Evolutionary conservation across 2,888 invertebrate species (phyloP).

Genomic region (Anoplius nigerrimus): DNA sequence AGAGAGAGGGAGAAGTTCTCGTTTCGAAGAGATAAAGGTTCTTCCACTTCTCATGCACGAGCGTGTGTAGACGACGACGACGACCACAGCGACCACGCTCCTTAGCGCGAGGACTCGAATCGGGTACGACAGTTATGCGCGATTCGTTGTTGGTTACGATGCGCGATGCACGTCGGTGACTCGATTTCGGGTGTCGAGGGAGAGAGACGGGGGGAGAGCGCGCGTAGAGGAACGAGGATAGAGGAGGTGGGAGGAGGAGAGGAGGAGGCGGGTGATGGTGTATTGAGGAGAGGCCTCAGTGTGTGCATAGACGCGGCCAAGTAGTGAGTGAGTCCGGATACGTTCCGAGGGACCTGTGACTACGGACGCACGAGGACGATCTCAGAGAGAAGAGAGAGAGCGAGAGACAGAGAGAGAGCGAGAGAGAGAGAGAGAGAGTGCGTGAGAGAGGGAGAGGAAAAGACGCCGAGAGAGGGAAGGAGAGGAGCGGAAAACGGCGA

Average conservation of each 20-base stretch:
- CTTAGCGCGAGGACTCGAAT: too few species aligned
- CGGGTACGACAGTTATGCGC: conserved; percentile 50
- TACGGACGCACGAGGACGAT: too few species aligned
- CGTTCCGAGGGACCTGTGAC: too few species aligned
- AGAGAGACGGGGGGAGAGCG: conserved; percentile 5
- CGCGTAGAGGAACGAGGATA: conserved; percentile 2
- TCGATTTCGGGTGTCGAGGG: conserved; percentile 45
- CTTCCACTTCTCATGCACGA: too few species aligned
- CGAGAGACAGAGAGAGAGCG: neutral
- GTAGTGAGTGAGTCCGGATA: too few species aligned
- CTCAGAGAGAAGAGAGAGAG: neutral
- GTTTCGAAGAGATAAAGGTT: conserved; percentile 14
- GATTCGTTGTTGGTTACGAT: conserved; percentile 51
- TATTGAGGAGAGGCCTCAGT: neutral
- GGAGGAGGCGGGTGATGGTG: neutral
- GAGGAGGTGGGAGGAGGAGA: neutral
- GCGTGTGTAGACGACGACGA: too few species aligned
- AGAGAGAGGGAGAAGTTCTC: neutral
- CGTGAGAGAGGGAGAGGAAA: too few species aligned
- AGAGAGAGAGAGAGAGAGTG: neutral
- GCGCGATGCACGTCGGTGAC: conserved; percentile 57
- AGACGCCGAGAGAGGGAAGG: too few species aligned
- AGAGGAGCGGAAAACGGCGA: too few species aligned
- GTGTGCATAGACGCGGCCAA: too few species aligned
- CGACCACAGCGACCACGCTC: too few species aligned